Percentiles rank a stretch among this genome's conserved stretches.
These are phyloP conservation scores for Rhabdornis inornatus DNA, from an alignment of 2,113 vertebrate species.

Conservation along the genomic window DNA sequence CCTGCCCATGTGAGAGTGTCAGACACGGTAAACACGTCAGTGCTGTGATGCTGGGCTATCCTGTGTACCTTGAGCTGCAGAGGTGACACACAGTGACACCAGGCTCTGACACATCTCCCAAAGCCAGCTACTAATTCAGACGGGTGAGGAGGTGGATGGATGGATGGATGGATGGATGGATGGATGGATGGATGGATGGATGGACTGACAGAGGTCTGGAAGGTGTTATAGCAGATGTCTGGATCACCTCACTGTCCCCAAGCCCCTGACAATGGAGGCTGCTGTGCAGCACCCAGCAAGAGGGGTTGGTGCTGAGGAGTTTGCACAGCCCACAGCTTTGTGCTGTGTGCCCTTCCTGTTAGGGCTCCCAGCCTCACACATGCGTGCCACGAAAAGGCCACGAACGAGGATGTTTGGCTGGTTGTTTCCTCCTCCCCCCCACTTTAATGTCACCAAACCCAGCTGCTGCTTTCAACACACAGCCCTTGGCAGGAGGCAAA, in stretches of 20 bases:
- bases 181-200: not conserved
- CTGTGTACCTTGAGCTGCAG: not conserved
- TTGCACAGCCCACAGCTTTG: rapidly evolving
- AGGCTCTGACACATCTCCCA: not conserved
- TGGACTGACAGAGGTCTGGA: not conserved
- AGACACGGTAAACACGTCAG: rapidly evolving
- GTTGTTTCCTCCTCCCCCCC: not conserved
- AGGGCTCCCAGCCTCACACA: not conserved
- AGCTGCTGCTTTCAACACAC: constrained; percentile 6
- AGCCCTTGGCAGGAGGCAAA: not conserved
- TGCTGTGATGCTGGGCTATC: not conserved
- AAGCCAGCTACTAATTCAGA: not conserved
- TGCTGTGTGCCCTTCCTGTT: not conserved
- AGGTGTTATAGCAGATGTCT: rapidly evolving
- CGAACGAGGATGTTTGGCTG: not conserved
- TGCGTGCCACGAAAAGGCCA: not conserved
- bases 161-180: rapidly evolving
- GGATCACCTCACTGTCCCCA: not conserved
- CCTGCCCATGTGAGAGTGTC: rapidly evolving
- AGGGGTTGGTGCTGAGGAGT: not conserved
- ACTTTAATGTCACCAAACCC: not conserved
- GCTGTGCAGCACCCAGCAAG: not conserved
- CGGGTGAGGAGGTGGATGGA: not conserved
- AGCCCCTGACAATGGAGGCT: not conserved
- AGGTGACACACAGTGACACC: not conserved